Evolutionary conservation across 2,888 invertebrate genomes (phyloP).

Genomic region (Metopia argyrocephala): DNA sequence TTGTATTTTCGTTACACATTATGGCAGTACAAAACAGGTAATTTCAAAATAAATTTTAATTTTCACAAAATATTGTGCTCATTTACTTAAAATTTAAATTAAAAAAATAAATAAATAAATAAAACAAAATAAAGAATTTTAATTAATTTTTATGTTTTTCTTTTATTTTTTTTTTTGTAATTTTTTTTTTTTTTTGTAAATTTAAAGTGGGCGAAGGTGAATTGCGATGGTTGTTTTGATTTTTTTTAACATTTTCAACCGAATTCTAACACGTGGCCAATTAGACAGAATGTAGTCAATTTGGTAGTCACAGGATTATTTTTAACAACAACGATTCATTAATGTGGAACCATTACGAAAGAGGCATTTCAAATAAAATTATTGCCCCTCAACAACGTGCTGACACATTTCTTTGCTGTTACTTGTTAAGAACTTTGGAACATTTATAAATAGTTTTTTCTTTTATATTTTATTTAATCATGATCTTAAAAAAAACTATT

Average conservation of each 20-base stretch:
- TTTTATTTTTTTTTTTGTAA: slow-evolving; percentile 3
- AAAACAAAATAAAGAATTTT: background rate
- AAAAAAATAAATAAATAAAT: background rate
- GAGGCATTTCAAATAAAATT: slow-evolving; percentile 5
- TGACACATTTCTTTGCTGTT: background rate
- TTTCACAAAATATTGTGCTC: too few species aligned
- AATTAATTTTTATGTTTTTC: slow-evolving; percentile 12
- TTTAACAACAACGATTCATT: slow-evolving; percentile 29
- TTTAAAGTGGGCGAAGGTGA: slow-evolving; percentile 48
- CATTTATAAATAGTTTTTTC: background rate
- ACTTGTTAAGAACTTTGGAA: too few species aligned
- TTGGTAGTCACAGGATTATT: slow-evolving; percentile 27
- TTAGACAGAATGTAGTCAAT: background rate
- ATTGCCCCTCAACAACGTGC: background rate
- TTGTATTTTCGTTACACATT: too few species aligned
- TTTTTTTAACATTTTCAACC: background rate
- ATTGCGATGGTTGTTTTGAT: slow-evolving; percentile 7
- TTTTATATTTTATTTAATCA: background rate
- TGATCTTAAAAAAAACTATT: too few species aligned
- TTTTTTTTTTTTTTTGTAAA: too few species aligned
- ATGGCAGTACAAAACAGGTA: too few species aligned
- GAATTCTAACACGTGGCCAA: slow-evolving; percentile 24
- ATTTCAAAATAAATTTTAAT: too few species aligned
- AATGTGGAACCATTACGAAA: too few species aligned
- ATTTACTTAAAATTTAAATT: too few species aligned